Percentiles rank a stretch among this genome's conserved stretches.
Evolutionary conservation across 2,113 vertebrate genomes (phyloP).

Genomic region (Varanus komodoensis): DNA sequence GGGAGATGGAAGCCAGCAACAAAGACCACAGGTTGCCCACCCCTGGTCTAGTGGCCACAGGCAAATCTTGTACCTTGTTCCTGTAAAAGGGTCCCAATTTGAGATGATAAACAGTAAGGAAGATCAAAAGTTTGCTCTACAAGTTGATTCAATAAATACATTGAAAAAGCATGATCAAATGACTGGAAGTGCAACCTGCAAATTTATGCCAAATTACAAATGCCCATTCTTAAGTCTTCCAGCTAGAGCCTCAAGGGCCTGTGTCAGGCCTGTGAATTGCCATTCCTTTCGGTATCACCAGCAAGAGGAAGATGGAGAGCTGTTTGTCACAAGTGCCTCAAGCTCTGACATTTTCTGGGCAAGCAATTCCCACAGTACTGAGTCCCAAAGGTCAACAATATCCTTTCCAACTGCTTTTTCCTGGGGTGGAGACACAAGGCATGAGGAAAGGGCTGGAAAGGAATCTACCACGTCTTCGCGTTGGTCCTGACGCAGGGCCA

Average conservation of each 20-base stretch:
- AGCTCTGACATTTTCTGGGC: not conserved
- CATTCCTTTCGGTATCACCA: not conserved
- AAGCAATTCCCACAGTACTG: not conserved
- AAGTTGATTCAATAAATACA: too few species aligned
- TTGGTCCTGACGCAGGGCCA: not conserved
- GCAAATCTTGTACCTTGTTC: not conserved
- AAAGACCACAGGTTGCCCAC: too few species aligned
- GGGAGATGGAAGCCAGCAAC: too few species aligned
- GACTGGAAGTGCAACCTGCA: not conserved
- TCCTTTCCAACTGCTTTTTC: not conserved
- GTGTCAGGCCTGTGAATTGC: too few species aligned
- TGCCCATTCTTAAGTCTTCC: too few species aligned
- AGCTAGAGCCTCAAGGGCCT: not conserved
- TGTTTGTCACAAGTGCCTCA: too few species aligned
- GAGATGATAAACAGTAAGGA: too few species aligned
- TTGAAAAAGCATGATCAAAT: not conserved
- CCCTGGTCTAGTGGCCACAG: too few species aligned
- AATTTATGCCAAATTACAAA: not conserved
- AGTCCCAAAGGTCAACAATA: not conserved
- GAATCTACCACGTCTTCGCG: not conserved
- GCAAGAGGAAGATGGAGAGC: too few species aligned
- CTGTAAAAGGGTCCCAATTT: not conserved
- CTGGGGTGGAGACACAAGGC: not conserved
- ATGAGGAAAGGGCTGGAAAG: constrained; percentile 15
- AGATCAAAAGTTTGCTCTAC: not conserved